These are phyloP conservation scores for Sinodicranocentrus sp. DNA, from an alignment of 2,888 invertebrate species.

Conservation along the genomic window DNA sequence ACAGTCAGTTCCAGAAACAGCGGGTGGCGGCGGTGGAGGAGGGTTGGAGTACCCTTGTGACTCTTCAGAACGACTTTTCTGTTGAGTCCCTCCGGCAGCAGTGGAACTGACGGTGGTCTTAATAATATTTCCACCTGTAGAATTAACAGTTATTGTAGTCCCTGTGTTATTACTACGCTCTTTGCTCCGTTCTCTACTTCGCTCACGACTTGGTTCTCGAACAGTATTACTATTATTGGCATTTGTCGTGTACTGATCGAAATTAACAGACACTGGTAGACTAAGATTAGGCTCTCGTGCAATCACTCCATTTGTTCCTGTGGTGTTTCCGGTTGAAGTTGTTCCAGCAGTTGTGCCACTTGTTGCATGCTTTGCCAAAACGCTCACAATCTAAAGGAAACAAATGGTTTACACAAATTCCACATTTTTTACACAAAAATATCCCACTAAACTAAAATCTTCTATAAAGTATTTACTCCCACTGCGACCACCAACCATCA, in stretches of 20 bases:
- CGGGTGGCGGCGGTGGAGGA: slow-evolving; percentile 37
- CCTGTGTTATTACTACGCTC: slow-evolving; percentile 49
- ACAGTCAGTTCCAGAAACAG: slow-evolving; percentile 55
- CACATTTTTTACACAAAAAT: slow-evolving; percentile 3
- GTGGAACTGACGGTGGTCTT: slow-evolving; percentile 60
- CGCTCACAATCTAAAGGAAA: slow-evolving; percentile 72
- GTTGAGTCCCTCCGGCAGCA: slow-evolving; percentile 24
- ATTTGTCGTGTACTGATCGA: slow-evolving; percentile 53
- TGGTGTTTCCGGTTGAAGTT: slow-evolving; percentile 60
- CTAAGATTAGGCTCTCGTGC: slow-evolving; percentile 55
- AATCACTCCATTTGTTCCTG: slow-evolving; percentile 56
- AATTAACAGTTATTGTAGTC: slow-evolving; percentile 59
- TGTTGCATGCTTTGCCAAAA: slow-evolving; percentile 74
- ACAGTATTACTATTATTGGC: slow-evolving; percentile 15
- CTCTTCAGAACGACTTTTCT: slow-evolving; percentile 44
- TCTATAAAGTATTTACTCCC: no score
- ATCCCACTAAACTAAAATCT: not conserved
- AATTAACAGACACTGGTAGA: slow-evolving; percentile 61
- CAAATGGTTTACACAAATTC: slow-evolving; percentile 23
- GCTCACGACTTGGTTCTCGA: slow-evolving; percentile 47
- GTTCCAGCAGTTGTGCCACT: slow-evolving; percentile 66
- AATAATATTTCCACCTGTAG: slow-evolving; percentile 63
- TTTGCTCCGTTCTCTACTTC: slow-evolving; percentile 52
- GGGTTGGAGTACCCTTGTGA: slow-evolving; percentile 38
- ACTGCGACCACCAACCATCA: no score